Conservation (phyloP, 2,888 invertebrate genomes). For the Athalia circularis region DNA sequence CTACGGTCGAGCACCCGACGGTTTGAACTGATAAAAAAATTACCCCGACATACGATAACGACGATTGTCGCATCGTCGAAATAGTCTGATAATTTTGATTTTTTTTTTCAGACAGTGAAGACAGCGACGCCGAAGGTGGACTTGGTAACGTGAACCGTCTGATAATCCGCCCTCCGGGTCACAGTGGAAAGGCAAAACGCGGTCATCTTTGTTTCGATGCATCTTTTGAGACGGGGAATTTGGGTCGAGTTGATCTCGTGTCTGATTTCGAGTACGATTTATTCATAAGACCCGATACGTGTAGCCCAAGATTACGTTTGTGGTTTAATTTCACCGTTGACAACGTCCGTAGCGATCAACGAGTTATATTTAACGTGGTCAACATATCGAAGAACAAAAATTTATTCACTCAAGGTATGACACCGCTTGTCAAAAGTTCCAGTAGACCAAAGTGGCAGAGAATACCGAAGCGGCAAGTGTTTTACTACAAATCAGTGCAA, state of each 20-base stretch:
- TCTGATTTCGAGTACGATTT: constrained; percentile 97
- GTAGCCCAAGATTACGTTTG: constrained; percentile 92
- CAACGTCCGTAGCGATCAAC: constrained; percentile 94
- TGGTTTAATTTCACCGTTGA: constrained; percentile 99
- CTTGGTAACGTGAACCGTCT: constrained; percentile 93
- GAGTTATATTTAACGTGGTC: constrained; percentile 97
- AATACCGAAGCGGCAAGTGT: constrained; percentile 77
- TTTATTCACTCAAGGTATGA: constrained; percentile 92
- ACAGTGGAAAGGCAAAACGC: constrained; percentile 95
- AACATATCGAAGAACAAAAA: constrained; percentile 96
- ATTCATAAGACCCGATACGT: constrained; percentile 96
- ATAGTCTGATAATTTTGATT: constrained; percentile 43
- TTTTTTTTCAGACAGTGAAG: constrained; percentile 85
- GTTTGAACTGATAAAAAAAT: too few species aligned
- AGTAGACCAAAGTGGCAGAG: constrained; percentile 93
- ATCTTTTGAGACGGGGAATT: constrained; percentile 96
- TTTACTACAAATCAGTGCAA: constrained; percentile 92
- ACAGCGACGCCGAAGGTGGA: constrained; percentile 95
- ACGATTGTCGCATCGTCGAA: neutral
- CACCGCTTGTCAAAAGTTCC: constrained; percentile 94
- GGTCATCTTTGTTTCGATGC: constrained; percentile 98
- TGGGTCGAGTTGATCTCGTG: constrained; percentile 95
- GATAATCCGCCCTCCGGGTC: constrained; percentile 92
- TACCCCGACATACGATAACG: too few species aligned
- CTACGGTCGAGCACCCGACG: constrained; percentile 64